Base-by-base conservation (phyloP, 1,140 invertebrate species). In the Schlechtendalia chinensis region DNA sequence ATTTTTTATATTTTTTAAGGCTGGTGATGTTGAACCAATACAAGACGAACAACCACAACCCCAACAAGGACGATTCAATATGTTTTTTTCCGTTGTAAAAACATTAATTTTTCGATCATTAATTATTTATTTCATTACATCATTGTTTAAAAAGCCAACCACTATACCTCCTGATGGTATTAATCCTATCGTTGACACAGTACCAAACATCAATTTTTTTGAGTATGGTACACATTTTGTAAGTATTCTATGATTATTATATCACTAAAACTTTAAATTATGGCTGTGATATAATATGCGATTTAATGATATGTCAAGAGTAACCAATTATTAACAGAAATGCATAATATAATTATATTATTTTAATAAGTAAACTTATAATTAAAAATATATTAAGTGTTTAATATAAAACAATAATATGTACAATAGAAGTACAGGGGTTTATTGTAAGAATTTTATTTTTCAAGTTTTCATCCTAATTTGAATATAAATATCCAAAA, bases 71-170 rank as follows among this genome's bases (percentile, higher is more conserved):
- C 90, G 89, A 86, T 86, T 91, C 85, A 93, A 94, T 86, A 94
- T 93, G 24, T 93, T 95, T 84, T 91, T 95, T 85, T 90, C 93
- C 1, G 90, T 95, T 72, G 90, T 90, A 6, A 95, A 95, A 85
- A 92, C 93, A 1, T 85, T 96, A 24, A 91, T 96, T 63, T 88
- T 97, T 69, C 88, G 96, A 83, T 95, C 93, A 61, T 86, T 98
- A 32, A 92, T 98, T 72, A 94, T 98, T 82, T 99, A 98, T 87
- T 95, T 97, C 83, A 93, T 98, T 16, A 94, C 92, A 80, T 95
- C 93, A 47, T 94, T 97, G 86, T 97, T 98, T 86, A 89, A 93
- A 82, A 88, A 89, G 83, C 89, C 90, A 5, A 85, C 89, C 82
- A 84, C 88, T 63, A 85, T 88, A 67, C 85, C 88, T 59, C 72